Evolutionary conservation across 2,888 invertebrate genomes (phyloP).

Genomic region (Molorchus minor): DNA sequence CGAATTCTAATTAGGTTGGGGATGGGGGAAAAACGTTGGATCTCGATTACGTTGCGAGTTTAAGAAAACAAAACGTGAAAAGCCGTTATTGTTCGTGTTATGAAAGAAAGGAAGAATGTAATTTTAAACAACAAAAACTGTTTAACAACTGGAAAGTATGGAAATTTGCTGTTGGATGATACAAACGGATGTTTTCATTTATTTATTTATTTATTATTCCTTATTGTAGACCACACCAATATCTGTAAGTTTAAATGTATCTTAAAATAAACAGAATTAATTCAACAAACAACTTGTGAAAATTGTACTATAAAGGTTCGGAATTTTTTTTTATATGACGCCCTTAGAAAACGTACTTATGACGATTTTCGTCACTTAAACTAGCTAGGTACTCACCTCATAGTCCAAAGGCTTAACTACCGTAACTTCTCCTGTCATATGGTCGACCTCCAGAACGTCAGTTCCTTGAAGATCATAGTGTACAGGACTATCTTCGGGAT

Average conservation of each 20-base stretch:
- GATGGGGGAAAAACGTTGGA: not conserved
- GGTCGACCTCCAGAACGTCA: slow-evolving; percentile 81
- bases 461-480: slow-evolving; percentile 80
- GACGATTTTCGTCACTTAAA: no score
- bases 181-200: no score
- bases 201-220: no score
- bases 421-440: slow-evolving; percentile 80
- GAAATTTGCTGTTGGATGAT: no score
- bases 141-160: no score
- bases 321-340: no score
- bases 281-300: no score
- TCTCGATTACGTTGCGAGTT: not conserved
- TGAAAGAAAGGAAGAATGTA: not conserved
- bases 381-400: slow-evolving; percentile 67
- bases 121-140: not conserved
- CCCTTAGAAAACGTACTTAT: no score
- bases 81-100: not conserved
- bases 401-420: slow-evolving; percentile 82
- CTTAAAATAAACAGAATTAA: no score
- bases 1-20: not conserved
- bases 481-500: slow-evolving; percentile 82
- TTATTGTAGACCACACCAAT: no score
- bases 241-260: no score
- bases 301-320: no score
- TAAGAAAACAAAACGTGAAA: not conserved